Evolutionary conservation across 1,140 invertebrate species (phyloP), one percentile per base, ranked within the genome.

Genomic region (Lucilia cuprina): DNA sequence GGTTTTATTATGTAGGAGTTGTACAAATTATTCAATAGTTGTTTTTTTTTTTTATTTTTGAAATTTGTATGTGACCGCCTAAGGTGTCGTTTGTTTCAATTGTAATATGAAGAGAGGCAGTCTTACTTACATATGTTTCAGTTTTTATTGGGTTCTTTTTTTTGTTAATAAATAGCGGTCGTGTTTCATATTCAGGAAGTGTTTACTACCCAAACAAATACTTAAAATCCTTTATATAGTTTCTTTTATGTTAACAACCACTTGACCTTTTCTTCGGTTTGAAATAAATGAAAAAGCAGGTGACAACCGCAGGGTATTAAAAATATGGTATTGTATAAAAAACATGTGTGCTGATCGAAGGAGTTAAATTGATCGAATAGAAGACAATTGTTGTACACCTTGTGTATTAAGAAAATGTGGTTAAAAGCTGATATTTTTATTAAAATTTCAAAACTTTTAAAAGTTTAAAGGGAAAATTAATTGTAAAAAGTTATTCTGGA

Each of bases 231-330:
- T 84, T 87, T 34, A 85, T 83, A 86, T 86, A 65, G 34, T 78
- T 78, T 83, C 65, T 65, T 34, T 49, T 4, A 30, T 82, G 50
- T 34, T 75, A 75, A 75, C 74, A 75, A 75, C 35, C 50, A 55
- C 50, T 70, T 70, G 65, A 70, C 65, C 65, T 70, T 70, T 70
- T 21, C 19, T 70, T 25, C 2, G 17, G n/a, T 41, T 19, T 83
- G 10, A 12, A 74, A 8, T 41, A 5, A 41, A 30, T 30, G 35
- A 70, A 55, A 10, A 35, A 47, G 86, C 86, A 87, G 86, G 86
- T 87, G 86, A 86, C 85, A 84, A 86, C 86, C 86, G 74, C 86
- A 65, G 86, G 86, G 75, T 83, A 86, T 85, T 83, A 85, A 86
- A 87, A 87, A 86, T 85, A 47, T 47, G 35, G 19, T 41, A 19